These are phyloP conservation scores for Calonectris borealis DNA, from an alignment of 2,113 vertebrate species.

Conservation along the genomic window DNA sequence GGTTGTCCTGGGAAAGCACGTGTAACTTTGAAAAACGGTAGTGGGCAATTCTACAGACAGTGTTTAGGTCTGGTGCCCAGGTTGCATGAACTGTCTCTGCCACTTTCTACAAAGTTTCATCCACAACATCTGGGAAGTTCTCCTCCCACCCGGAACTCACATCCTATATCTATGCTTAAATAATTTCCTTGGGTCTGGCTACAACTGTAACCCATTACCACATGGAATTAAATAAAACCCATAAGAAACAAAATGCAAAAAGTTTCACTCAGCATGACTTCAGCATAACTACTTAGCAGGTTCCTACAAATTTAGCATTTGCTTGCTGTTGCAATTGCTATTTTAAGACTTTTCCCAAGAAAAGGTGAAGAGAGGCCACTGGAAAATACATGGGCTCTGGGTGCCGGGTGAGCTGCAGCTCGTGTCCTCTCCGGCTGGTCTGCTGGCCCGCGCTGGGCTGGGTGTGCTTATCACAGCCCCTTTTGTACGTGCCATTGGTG, in stretches of 20 bases:
- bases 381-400: neutral
- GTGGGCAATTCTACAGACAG: neutral
- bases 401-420: neutral
- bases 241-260: neutral
- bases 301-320: neutral
- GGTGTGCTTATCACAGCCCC: neutral
- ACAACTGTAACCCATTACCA: neutral
- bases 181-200: neutral
- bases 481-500: constrained; percentile 60
- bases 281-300: neutral
- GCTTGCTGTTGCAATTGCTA: neutral
- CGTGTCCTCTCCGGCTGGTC: neutral
- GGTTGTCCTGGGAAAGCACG: neutral
- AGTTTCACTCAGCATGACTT: neutral
- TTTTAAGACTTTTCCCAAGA: neutral
- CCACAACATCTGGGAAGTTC: neutral
- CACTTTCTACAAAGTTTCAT: neutral
- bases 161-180: neutral
- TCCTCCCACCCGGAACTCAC: neutral
- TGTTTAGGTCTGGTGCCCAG: neutral
- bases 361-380: neutral
- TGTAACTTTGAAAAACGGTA: neutral
- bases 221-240: neutral
- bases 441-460: neutral
- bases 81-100: neutral